Conservation (phyloP, 2,797 vertebrate genomes). For the Poeciliopsis infans region DNA sequence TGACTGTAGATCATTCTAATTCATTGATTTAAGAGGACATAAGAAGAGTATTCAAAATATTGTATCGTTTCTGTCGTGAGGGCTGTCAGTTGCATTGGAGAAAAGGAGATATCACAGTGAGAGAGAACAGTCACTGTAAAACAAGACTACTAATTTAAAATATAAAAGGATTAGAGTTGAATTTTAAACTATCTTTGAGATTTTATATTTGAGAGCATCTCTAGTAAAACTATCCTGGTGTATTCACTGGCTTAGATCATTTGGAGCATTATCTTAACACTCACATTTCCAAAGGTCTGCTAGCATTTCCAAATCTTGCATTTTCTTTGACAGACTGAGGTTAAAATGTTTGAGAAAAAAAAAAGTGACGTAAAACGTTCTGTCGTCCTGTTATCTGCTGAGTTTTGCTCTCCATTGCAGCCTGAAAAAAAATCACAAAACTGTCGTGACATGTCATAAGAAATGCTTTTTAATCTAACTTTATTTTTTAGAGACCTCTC, state of each 20-base stretch:
- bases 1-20: not conserved
- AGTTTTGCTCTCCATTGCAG: not conserved
- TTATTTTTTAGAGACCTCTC: not conserved
- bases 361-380: not conserved
- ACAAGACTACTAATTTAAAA: not conserved
- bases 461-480: not conserved
- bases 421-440: not conserved
- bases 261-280: not conserved
- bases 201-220: not conserved
- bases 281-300: not conserved
- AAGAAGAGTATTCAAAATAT: not conserved
- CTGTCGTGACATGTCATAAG: not conserved
- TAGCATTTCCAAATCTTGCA: not conserved
- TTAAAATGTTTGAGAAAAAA: not conserved
- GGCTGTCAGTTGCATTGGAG: not conserved
- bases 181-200: not conserved
- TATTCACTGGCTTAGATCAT: not conserved
- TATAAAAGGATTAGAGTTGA: not conserved
- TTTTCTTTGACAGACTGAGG: not conserved
- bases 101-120: not conserved
- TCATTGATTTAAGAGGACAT: not conserved
- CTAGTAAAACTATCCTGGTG: not conserved
- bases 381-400: not conserved
- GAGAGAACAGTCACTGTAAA: not conserved
- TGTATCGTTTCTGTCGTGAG: not conserved